Evolutionary conservation across 2,888 invertebrate genomes (phyloP).

Genomic region (Cheilosia vulpina): DNA sequence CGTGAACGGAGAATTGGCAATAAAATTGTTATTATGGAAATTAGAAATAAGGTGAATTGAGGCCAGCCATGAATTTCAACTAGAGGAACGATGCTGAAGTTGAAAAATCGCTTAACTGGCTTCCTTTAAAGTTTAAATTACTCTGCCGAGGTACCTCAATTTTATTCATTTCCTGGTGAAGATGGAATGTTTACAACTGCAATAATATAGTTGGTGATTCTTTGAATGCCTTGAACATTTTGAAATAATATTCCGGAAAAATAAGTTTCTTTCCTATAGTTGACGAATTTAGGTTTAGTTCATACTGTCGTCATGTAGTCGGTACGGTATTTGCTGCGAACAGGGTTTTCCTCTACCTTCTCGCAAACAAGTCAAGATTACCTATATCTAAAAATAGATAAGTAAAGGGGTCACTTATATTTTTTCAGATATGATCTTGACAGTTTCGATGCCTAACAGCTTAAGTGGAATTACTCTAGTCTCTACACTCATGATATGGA

Average conservation of each 20-base stretch:
- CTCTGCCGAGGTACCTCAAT: background rate
- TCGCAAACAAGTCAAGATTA: no score
- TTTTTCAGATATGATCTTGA: no score
- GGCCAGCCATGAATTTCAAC: slow-evolving; percentile 25
- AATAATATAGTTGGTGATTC: slow-evolving; percentile 12
- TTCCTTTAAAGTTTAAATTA: slow-evolving; percentile 28
- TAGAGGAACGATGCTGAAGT: background rate
- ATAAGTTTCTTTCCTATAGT: no score
- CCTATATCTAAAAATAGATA: no score
- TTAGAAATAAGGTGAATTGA: slow-evolving; percentile 42
- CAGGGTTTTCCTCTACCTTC: no score
- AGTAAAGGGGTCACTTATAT: no score
- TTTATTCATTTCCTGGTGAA: slow-evolving; percentile 14
- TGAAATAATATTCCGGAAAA: background rate
- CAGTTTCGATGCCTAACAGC: no score
- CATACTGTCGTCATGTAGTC: no score
- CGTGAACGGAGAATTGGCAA: slow-evolving; percentile 49
- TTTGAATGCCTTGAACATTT: background rate
- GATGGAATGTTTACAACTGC: slow-evolving; percentile 22
- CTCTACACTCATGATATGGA: no score
- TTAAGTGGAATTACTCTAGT: no score
- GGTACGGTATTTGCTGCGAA: no score
- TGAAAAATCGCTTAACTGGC: slow-evolving; percentile 9
- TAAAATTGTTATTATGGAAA: slow-evolving; percentile 61
- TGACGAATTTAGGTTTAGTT: no score